Percentiles rank a stretch among this genome's conserved stretches.
Conservation (phyloP, 2,797 vertebrate species). For the Sciurus carolinensis region DNA sequence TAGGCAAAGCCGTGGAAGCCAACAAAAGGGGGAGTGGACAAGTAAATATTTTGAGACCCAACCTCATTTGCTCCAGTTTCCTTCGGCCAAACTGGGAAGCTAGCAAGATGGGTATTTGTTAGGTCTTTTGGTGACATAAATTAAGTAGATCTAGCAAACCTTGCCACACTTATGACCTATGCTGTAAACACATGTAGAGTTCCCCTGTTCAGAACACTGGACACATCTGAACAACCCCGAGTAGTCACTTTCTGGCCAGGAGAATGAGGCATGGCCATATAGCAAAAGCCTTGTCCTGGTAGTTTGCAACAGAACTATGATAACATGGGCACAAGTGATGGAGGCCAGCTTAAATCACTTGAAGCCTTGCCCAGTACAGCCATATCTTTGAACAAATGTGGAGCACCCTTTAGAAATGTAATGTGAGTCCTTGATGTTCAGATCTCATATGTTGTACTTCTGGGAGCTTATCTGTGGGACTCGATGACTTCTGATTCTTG, state of each 20-base stretch:
- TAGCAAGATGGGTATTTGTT: background rate
- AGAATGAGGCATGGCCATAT: background rate
- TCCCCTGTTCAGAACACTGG: background rate
- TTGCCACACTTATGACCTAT: background rate
- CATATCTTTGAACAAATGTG: background rate
- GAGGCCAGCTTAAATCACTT: background rate
- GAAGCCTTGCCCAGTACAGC: background rate
- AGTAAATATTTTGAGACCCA: background rate
- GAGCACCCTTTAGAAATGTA: background rate
- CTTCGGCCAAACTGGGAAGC: background rate
- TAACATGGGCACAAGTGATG: accelerated
- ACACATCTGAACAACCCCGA: background rate
- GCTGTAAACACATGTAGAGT: background rate
- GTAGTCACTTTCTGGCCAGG: background rate
- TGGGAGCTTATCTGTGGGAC: background rate
- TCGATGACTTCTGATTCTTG: background rate
- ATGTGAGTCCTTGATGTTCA: background rate
- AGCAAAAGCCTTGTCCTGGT: background rate
- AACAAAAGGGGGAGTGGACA: background rate
- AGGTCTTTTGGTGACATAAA: constrained; percentile 17
- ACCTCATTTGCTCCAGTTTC: background rate
- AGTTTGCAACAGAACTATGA: background rate
- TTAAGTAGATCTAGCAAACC: background rate
- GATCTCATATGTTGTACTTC: background rate
- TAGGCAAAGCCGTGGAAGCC: background rate